A percentile compares a stretch with the other conserved stretches of the same genome.
phyloP scores from a whole-genome alignment of 2,888 invertebrate genomes.

The Drosophila tanythrix region DNA sequence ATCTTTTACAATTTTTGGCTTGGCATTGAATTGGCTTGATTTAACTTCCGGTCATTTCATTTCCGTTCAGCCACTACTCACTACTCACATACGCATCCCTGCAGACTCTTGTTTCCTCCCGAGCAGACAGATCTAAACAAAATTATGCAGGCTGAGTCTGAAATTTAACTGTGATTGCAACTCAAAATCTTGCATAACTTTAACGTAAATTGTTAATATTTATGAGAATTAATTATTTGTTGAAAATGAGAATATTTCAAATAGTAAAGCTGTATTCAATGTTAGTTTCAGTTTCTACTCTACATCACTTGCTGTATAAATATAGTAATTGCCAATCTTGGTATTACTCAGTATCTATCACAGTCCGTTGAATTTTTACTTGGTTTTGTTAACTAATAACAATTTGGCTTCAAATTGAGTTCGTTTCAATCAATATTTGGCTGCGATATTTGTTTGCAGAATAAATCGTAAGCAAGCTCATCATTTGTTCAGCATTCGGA shows the following conservation, averaged over 20 bases:
- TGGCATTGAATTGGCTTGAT: constrained; percentile 69
- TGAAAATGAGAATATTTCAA: background rate
- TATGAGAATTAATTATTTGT: too few relatives aligned
- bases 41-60: constrained; percentile 79
- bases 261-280: background rate
- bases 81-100: constrained; percentile 1
- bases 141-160: constrained; percentile 4
- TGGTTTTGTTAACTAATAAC: background rate
- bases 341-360: background rate
- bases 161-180: background rate
- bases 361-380: background rate
- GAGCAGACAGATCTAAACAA: background rate
- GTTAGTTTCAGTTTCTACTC: background rate
- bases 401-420: background rate
- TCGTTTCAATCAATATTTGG: background rate
- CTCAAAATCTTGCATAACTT: background rate
- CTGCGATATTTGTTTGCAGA: background rate
- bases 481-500: constrained; percentile 6
- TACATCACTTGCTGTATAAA: background rate
- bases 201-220: background rate
- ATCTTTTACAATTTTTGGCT: constrained; percentile 39
- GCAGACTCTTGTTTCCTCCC: background rate
- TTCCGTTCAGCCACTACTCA: constrained; percentile 58
- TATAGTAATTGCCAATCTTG: background rate
- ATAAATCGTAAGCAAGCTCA: background rate